Conservation (phyloP, 2,888 invertebrate genomes). For the Oxytorus armatus region DNA sequence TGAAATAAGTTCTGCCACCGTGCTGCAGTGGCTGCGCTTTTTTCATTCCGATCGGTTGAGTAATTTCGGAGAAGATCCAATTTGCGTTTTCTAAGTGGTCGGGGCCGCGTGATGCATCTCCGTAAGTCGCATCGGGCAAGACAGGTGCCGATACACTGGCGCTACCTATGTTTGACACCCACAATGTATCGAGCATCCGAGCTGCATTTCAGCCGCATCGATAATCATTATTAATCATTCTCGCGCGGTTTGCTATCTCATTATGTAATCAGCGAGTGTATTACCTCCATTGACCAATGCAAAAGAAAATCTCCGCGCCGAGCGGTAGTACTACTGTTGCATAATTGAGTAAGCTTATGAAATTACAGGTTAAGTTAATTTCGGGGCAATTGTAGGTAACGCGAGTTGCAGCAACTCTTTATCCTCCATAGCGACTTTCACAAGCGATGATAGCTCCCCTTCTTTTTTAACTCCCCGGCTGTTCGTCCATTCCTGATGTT, state of each 20-base stretch:
- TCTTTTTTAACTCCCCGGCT: constrained; percentile 21
- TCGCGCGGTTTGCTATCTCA: not conserved
- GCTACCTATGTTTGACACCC: no score
- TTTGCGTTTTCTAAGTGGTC: no score
- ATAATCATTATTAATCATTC: constrained; percentile 24
- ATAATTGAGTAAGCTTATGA: constrained; percentile 45
- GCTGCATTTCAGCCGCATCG: constrained; percentile 20
- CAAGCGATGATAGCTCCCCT: constrained; percentile 37
- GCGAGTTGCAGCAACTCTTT: constrained; percentile 43
- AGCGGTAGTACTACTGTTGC: constrained; percentile 15
- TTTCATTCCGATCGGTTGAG: no score
- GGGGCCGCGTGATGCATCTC: no score
- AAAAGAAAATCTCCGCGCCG: constrained; percentile 22
- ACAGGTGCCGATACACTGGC: no score
- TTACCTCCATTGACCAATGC: constrained; percentile 19
- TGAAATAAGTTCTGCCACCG: no score
- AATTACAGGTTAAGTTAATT: constrained; percentile 56
- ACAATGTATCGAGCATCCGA: no score
- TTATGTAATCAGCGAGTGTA: constrained; percentile 1
- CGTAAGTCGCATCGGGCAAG: no score
- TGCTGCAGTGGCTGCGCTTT: no score
- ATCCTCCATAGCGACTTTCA: constrained; percentile 39
- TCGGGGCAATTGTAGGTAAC: constrained; percentile 45
- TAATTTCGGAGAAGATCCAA: no score
- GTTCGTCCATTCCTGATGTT: not conserved